Evolutionary conservation across 2,797 vertebrate genomes (phyloP).

Genomic region (Sebastes miniatus): DNA sequence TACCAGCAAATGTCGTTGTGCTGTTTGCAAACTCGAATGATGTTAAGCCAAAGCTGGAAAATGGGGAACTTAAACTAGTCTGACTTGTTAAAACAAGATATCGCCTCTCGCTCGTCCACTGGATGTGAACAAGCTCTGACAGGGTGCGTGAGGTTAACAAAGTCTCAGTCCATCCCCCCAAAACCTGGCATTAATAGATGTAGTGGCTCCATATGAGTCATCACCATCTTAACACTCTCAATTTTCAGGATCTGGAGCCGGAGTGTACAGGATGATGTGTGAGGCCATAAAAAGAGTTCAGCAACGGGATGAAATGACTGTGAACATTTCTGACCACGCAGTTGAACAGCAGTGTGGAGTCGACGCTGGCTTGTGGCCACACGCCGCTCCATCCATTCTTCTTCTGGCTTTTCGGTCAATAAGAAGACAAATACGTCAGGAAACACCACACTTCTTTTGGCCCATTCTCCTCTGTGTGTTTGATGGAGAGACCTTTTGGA

Average conservation of each 20-base stretch:
- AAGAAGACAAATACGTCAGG: constrained; percentile 34
- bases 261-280: constrained; percentile 55
- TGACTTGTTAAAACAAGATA: constrained; percentile 8
- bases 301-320: constrained; percentile 33
- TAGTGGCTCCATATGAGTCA: constrained; percentile 48
- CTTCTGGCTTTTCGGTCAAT: constrained; percentile 22
- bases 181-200: constrained; percentile 22
- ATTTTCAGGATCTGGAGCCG: constrained; percentile 45
- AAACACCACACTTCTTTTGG: constrained; percentile 35
- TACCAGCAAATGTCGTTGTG: background rate
- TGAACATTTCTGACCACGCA: constrained; percentile 53
- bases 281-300: constrained; percentile 56
- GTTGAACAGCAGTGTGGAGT: constrained; percentile 19
- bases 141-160: constrained; percentile 34
- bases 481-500: constrained; percentile 10
- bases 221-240: constrained; percentile 42
- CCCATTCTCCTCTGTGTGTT: constrained; percentile 25
- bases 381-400: background rate
- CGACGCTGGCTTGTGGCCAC: constrained; percentile 39
- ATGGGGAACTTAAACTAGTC: background rate
- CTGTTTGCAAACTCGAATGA: background rate
- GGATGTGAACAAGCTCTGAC: constrained; percentile 19
- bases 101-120: background rate
- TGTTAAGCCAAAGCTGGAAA: background rate
- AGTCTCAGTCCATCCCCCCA: constrained; percentile 2